Percentiles rank a stretch among this genome's conserved stretches.
These are phyloP conservation scores for Phymanthus crucifer DNA, from an alignment of 92 coral and sea anemone genomes.

Conservation along the genomic window DNA sequence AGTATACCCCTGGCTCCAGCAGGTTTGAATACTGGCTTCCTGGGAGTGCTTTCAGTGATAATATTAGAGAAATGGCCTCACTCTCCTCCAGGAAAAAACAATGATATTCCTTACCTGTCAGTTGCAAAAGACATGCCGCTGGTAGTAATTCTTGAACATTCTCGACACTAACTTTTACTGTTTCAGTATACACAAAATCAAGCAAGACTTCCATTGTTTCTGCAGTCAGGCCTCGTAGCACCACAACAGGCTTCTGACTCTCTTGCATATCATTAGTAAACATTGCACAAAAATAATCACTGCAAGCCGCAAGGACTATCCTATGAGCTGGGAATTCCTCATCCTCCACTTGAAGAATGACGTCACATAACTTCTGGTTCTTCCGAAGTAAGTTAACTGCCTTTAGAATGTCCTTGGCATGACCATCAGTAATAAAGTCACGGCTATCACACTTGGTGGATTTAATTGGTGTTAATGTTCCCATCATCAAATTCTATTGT, in stretches of 20 bases:
- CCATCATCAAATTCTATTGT: not conserved
- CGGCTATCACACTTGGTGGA: slow-evolving; percentile 35
- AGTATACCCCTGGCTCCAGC: no score
- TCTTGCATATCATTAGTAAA: slow-evolving; percentile 93
- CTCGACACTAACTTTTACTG: slow-evolving; percentile 97
- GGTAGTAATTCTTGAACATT: slow-evolving; percentile 96
- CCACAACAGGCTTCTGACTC: slow-evolving; percentile 74
- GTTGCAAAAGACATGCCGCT: slow-evolving; percentile 92
- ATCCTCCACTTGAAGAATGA: slow-evolving; percentile 68
- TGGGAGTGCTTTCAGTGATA: no score
- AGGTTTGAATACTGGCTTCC: no score
- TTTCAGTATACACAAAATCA: slow-evolving; percentile 94
- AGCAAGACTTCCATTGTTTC: slow-evolving; percentile 92
- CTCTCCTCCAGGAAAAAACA: no score
- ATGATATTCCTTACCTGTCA: slow-evolving; percentile 62
- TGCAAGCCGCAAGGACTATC: slow-evolving; percentile 87
- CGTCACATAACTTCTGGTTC: slow-evolving; percentile 77
- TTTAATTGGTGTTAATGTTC: slow-evolving; percentile 11
- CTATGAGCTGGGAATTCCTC: slow-evolving; percentile 90
- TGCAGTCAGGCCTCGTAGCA: slow-evolving; percentile 81
- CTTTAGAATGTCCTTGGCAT: slow-evolving; percentile 77
- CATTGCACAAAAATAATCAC: slow-evolving; percentile 98
- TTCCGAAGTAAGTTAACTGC: slow-evolving; percentile 85
- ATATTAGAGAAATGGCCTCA: no score
- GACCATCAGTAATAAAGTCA: slow-evolving; percentile 72